Conservation (phyloP, 2,888 invertebrate genomes). For the Dynastes tityus region DNA sequence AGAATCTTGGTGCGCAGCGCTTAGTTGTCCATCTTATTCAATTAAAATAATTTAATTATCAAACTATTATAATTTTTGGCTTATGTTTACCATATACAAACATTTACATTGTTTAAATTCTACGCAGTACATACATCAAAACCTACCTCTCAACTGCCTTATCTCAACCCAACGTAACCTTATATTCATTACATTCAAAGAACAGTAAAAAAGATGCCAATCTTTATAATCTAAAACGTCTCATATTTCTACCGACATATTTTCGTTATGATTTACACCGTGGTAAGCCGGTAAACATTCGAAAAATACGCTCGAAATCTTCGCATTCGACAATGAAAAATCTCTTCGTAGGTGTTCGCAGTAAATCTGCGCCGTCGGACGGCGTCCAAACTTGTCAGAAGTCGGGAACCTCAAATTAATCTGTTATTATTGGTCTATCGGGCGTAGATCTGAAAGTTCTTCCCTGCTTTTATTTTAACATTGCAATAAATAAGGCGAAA, state of each 20-base stretch:
- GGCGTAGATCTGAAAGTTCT: constrained; percentile 47
- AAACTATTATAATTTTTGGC: too few species aligned
- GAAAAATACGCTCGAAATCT: not conserved
- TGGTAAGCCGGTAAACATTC: not conserved
- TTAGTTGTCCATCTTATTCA: too few species aligned
- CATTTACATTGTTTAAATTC: too few species aligned
- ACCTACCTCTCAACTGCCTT: too few species aligned
- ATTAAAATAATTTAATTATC: too few species aligned
- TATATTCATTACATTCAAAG: too few species aligned
- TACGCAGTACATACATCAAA: too few species aligned
- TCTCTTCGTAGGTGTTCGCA: constrained; percentile 41
- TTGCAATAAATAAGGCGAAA: constrained; percentile 54
- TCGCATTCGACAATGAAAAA: constrained; percentile 24
- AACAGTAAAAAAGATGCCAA: not conserved
- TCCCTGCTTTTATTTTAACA: constrained; percentile 55
- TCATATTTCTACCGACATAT: constrained; percentile 5
- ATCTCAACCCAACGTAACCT: too few species aligned
- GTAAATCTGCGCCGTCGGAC: constrained; percentile 38
- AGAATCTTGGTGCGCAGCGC: too few species aligned
- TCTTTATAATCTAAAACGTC: constrained; percentile 8
- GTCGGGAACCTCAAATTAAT: constrained; percentile 52
- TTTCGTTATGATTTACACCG: constrained; percentile 22
- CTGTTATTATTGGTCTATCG: constrained; percentile 52
- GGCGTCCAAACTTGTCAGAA: constrained; percentile 34
- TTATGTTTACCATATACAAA: too few species aligned